Percentiles rank a stretch among this genome's conserved stretches.
Conservation (phyloP, 2,888 invertebrate genomes). For the Helicoverpa assulta region DNA sequence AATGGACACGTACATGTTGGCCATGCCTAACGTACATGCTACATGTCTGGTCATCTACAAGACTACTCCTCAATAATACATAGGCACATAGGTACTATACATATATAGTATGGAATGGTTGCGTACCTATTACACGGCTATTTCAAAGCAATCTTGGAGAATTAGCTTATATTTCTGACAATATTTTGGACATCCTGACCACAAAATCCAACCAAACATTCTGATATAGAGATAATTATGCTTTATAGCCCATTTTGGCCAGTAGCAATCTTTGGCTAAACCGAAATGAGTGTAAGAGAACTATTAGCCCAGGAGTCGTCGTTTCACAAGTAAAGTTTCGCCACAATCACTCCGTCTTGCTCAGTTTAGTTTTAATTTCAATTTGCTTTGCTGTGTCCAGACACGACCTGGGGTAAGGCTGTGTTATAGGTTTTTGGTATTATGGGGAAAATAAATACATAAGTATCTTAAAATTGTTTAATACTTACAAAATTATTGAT, state of each 20-base stretch:
- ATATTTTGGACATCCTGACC: conserved; percentile 38
- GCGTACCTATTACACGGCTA: not conserved
- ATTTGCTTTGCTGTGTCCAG: conserved; percentile 83
- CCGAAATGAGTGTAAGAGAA: conserved; percentile 54
- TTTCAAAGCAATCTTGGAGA: not conserved
- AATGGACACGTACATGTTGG: too few relatives aligned
- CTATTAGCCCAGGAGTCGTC: conserved; percentile 49
- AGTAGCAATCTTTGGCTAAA: conserved; percentile 44
- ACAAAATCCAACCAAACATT: conserved; percentile 32
- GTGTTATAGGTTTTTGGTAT: conserved; percentile 9
- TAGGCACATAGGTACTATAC: too few relatives aligned
- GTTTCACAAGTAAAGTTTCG: conserved; percentile 80
- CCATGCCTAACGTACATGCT: too few relatives aligned
- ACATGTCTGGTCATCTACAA: too few relatives aligned
- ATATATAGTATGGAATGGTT: not conserved
- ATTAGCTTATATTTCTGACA: conserved; percentile 3
- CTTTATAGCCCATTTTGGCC: conserved; percentile 45
- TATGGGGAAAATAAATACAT: too few relatives aligned
- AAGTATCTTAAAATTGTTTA: too few relatives aligned
- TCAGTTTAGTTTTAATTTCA: conserved; percentile 86
- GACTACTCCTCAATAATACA: too few relatives aligned
- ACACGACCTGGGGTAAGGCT: conserved; percentile 74
- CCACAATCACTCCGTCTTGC: conserved; percentile 76
- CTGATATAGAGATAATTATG: conserved; percentile 40
- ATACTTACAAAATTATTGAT: too few relatives aligned